Evolutionary conservation across 2,113 vertebrate genomes (phyloP), one percentile per base, ranked within the genome.

Genomic region (Setophaga coronata): DNA sequence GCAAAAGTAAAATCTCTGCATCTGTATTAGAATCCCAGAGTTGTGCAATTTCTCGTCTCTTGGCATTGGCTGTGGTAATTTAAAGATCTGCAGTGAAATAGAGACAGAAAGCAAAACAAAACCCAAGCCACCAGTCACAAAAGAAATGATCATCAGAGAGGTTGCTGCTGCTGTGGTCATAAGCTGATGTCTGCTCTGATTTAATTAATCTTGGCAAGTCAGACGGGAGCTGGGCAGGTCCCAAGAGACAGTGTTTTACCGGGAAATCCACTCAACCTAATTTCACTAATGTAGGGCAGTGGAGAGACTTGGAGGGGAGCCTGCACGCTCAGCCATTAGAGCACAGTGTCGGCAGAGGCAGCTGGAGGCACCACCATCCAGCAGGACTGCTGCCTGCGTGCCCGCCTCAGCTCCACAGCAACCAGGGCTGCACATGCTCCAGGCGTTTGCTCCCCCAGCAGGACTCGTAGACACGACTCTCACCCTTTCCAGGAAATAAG

Each of bases 251-350:
- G 94, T 97, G 86, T 98, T 98, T 98, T 98, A 98, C 97, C 98
- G 95, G 87, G 98, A 98, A 98, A 98, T 98, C 97, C 97, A 98
- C 97, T 98, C 98, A 98, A 97, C 97, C 96, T 98, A 98, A 98
- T 98, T 98, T 98, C 97, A 96, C 96, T 97, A 98, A 98, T 98
- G 97, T 95, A 98, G 94, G 97, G 97, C 97, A 97, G 90, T 93
- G 92, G 90, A 98, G 96, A 95, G 97, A 95, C 80, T 97, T 98
- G 98, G 98, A 97, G 72, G 61, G 9, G 51, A 95, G 98, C 98
- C 98, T 98, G 95, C 88, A 97, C 47, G 4, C 82, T 89, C 96
- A 97, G 85, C 98, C 96, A 98, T 98, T 98, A 98, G 92, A 96
- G 96, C 79, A 92, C 74, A 71, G 89, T 10, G 1, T 79, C 92